Evolutionary conservation across 2,113 vertebrate species (phyloP), one percentile per base, ranked within the genome.

Genomic region (Anthoscopus minutus): DNA sequence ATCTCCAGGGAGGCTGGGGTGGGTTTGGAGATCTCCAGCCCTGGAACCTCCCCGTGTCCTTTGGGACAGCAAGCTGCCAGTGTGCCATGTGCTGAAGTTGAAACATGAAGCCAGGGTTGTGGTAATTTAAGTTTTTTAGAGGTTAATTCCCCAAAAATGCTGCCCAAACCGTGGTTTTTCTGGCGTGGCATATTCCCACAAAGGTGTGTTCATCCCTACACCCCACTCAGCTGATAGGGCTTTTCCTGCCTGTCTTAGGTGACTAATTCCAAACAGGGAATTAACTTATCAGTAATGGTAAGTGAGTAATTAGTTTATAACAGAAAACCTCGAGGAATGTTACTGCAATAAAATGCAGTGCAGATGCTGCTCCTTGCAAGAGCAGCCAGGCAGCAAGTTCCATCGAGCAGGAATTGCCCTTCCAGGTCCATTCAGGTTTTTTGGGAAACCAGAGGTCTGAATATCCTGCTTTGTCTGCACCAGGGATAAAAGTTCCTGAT

Each of bases 1-100:
- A 86, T 33, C 11, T 84, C 40, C 42, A 48, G 40, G 38, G 37
- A 65, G 44, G 10, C 5, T 8, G 11, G 9, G 22, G 9, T 14
- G 1, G 31, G 16, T 40, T 53, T 89, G 80, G 50, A 64, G 16
- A 54, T 60, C 35, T 60, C 37, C 66, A 88, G 13, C 44, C 33
- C 27, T 40, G 53, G 40, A 80, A 44, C 53, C n/a, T 87, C 81
- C 25, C 28, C 13, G 7, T 4, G 19, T 25, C 62, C 58, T 67
- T 54, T 37, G n/a, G 37, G 31, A 66, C 10, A 8, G 1, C 13
- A 24, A 27, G 12, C 3, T 62, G 22, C n/a, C 1, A 0, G 4
- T 23, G 64, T 69, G 25, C 57, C 12, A 0, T 7, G 11, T 20
- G n/a, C 50, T 73, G 7, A n/a, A 17, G 22, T 1, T 48, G 50